phyloP scores from a whole-genome alignment of 2,113 vertebrate genomes.

The Vulpes lagopus region DNA sequence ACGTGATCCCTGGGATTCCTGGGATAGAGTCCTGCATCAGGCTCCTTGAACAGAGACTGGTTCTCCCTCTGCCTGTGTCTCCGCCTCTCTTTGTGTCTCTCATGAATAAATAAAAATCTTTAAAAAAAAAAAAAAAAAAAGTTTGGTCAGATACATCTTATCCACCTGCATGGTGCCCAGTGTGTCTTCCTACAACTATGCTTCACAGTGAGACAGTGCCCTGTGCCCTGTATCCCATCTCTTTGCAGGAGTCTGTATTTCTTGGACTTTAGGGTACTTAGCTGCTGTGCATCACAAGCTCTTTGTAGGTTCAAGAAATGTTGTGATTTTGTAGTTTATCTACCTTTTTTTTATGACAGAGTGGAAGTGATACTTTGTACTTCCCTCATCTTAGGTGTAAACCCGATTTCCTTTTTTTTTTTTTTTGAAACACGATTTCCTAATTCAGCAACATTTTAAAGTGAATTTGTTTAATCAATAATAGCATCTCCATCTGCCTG shows the following conservation, averaged over 20 bases:
- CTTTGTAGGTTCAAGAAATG: background rate
- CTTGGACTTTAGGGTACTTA: background rate
- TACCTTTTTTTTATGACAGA: slow-evolving; percentile 20
- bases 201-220: background rate
- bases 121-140: background rate
- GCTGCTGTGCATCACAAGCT: background rate
- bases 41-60: too few relatives aligned
- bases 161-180: background rate
- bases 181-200: background rate
- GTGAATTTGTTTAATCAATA: background rate
- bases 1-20: too few relatives aligned
- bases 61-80: too few relatives aligned
- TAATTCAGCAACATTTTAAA: slow-evolving; percentile 21
- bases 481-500: background rate
- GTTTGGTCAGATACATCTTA: background rate
- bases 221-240: background rate
- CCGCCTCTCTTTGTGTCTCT: too few relatives aligned
- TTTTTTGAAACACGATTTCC: background rate
- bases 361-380: background rate
- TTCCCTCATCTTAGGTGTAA: background rate
- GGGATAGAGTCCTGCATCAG: too few relatives aligned
- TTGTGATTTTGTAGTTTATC: background rate
- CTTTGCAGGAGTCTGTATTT: background rate
- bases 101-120: too few relatives aligned
- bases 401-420: background rate